These are phyloP conservation scores for Panonychus citri DNA, from an alignment of 1,140 invertebrate genomes.

Conservation along the genomic window DNA sequence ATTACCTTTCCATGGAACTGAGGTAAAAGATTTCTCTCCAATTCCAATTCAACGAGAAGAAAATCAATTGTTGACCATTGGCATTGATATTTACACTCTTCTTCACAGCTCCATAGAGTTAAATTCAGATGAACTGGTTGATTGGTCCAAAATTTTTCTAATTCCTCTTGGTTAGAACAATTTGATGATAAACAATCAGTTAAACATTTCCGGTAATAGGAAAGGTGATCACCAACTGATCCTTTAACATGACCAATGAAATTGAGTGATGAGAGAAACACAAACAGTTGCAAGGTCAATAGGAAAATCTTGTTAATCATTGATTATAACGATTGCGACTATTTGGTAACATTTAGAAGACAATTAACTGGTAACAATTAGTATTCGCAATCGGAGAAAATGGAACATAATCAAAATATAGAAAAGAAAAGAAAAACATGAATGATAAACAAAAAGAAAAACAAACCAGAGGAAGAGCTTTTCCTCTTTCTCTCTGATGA, in stretches of 20 bases:
- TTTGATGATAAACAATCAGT: conserved; percentile 12
- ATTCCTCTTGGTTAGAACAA: conserved; percentile 10
- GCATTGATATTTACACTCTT: conserved; percentile 65
- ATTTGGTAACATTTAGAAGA: too few relatives aligned
- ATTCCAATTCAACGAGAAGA: conserved; percentile 34
- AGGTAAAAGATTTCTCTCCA: conserved; percentile 36
- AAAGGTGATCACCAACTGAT: conserved; percentile 8
- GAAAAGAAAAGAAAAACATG: too few relatives aligned
- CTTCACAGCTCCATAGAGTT: conserved; percentile 46
- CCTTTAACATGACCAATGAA: not conserved
- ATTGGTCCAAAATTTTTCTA: conserved; percentile 11
- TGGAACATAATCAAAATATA: too few relatives aligned
- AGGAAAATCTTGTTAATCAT: too few relatives aligned
- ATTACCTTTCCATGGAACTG: conserved; percentile 88
- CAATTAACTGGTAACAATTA: too few relatives aligned
- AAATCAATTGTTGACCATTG: conserved; percentile 75
- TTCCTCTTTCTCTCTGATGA: too few relatives aligned
- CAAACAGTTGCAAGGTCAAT: too few relatives aligned
- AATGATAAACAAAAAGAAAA: too few relatives aligned
- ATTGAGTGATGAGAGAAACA: too few relatives aligned
- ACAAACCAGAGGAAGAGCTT: too few relatives aligned
- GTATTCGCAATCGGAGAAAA: too few relatives aligned
- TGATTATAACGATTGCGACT: too few relatives aligned
- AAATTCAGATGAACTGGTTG: conserved; percentile 30
- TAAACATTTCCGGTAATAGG: conserved; percentile 19